These are phyloP conservation scores for Prionailurus bengalensis DNA, from an alignment of 2,113 vertebrate species.

Conservation along the genomic window DNA sequence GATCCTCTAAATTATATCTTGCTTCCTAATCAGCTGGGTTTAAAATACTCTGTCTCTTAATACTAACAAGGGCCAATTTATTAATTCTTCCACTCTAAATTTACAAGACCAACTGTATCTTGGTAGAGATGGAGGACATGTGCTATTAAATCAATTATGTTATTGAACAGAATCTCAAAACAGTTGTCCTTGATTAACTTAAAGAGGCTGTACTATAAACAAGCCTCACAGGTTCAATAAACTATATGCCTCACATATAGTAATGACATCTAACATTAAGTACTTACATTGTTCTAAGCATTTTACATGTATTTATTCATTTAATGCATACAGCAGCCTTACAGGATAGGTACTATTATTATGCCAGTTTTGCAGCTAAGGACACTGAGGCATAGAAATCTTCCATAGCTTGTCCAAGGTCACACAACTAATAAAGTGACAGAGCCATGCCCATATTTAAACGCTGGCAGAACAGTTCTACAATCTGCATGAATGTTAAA, in stretches of 20 bases:
- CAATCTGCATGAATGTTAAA: neutral
- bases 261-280: neutral
- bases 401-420: neutral
- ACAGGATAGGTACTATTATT: neutral
- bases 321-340: neutral
- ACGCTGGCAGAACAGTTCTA: neutral
- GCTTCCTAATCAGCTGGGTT: neutral
- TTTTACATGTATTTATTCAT: neutral
- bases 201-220: neutral
- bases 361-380: neutral
- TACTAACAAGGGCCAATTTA: neutral
- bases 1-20: neutral
- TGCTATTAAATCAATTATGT: neutral
- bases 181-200: neutral
- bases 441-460: neutral
- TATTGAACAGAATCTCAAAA: slow-evolving; percentile 32
- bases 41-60: slow-evolving; percentile 44
- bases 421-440: neutral
- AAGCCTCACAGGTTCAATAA: neutral
- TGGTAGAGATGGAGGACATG: neutral
- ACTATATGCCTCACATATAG: neutral
- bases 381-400: neutral
- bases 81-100: neutral
- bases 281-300: neutral
- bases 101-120: neutral